Evolutionary conservation across 2,888 invertebrate species (phyloP).

Genomic region (Pheosia tremula): DNA sequence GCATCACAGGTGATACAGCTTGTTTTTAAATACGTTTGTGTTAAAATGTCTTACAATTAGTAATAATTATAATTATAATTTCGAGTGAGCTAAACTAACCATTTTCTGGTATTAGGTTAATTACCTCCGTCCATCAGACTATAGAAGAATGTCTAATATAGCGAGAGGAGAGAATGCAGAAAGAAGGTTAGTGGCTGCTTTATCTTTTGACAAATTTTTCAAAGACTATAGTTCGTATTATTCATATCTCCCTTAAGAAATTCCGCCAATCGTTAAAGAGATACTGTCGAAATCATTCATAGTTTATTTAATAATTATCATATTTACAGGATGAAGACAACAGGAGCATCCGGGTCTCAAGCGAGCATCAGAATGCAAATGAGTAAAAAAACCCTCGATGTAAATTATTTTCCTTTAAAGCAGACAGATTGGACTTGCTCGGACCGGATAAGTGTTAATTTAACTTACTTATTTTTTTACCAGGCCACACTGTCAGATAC

Average conservation of each 20-base stretch:
- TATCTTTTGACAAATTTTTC: neutral
- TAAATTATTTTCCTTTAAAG: neutral
- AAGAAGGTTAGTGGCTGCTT: conserved; percentile 56
- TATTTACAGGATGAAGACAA: conserved; percentile 63
- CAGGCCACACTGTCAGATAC: neutral
- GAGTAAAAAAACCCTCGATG: conserved; percentile 3
- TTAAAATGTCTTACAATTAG: no score
- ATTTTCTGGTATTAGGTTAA: conserved; percentile 56
- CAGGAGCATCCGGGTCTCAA: conserved; percentile 46
- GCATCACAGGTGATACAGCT: conserved; percentile 53
- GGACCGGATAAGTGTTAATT: neutral
- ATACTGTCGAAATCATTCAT: no score
- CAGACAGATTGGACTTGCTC: no score
- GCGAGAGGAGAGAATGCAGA: conserved; percentile 76
- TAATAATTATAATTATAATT: no score
- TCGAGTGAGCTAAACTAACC: neutral
- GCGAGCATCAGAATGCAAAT: conserved; percentile 5
- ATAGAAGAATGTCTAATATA: conserved; percentile 83
- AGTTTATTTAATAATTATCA: neutral
- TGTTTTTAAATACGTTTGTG: neutral
- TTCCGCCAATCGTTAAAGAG: no score
- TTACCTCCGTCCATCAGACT: conserved; percentile 84
- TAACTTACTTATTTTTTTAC: neutral
- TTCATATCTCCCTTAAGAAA: no score
- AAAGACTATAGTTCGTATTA: conserved; percentile 10